Conservation (phyloP, 2,888 invertebrate species). For the Leptogaster cylindrica region DNA sequence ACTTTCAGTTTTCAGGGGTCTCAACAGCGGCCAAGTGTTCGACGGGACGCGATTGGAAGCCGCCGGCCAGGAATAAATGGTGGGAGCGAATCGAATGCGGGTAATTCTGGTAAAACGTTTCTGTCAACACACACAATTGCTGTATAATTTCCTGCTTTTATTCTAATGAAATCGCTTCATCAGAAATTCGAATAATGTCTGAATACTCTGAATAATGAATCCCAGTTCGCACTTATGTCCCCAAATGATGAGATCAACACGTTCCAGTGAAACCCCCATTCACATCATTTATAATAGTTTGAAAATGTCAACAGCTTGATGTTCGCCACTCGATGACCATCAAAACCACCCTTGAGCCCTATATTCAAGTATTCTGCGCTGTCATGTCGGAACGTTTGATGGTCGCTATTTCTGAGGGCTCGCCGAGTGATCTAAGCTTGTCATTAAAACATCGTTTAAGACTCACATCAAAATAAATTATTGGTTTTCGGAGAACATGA, state of each 20-base stretch:
- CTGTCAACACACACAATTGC: slow-evolving; percentile 19
- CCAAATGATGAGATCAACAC: background rate
- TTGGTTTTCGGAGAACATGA: slow-evolving; percentile 14
- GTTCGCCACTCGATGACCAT: background rate
- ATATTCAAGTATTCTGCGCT: background rate
- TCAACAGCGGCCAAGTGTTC: background rate
- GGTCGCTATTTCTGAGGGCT: too few relatives aligned
- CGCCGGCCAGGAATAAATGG: background rate
- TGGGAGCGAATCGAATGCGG: slow-evolving; percentile 17
- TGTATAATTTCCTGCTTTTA: background rate
- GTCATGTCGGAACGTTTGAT: background rate
- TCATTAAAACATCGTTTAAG: slow-evolving; percentile 33
- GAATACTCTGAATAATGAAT: slow-evolving; percentile 3
- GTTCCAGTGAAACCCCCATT: slow-evolving; percentile 16
- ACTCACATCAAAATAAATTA: slow-evolving; percentile 26
- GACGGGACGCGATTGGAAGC: background rate
- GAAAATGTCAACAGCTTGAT: background rate
- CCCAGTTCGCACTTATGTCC: slow-evolving; percentile 21
- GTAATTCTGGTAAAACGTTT: slow-evolving; percentile 16
- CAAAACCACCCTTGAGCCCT: background rate
- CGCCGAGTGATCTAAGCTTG: too few relatives aligned
- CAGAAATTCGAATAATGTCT: background rate
- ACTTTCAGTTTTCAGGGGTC: background rate
- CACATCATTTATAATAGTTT: too few relatives aligned
- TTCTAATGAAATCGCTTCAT: slow-evolving; percentile 26